Conservation (phyloP, 2,797 vertebrate species). For the Brachyrhaphis roseni region DNA sequence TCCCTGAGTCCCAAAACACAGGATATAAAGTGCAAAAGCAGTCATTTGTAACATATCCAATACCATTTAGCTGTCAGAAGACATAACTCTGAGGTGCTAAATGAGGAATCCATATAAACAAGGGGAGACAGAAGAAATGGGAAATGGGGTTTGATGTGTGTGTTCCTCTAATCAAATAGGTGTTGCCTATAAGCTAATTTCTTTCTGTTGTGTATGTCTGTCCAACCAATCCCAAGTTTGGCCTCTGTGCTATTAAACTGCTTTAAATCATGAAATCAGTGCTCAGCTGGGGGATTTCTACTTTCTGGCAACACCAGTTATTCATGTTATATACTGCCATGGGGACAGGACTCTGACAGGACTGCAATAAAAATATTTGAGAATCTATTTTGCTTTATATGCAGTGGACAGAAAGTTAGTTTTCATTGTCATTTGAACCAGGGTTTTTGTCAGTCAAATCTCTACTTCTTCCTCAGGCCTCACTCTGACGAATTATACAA, state of each 20-base stretch:
- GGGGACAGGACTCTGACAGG: conserved; percentile 37
- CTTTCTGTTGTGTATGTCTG: background rate
- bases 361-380: conserved; percentile 45
- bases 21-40: conserved; percentile 28
- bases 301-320: conserved; percentile 46
- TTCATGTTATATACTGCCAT: conserved; percentile 41
- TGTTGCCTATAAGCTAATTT: conserved; percentile 38
- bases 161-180: conserved; percentile 66
- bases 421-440: background rate
- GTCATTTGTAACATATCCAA: conserved; percentile 32
- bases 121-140: conserved; percentile 11
- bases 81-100: conserved; percentile 22
- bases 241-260: conserved; percentile 42
- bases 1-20: conserved; percentile 15
- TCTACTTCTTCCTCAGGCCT: conserved; percentile 19
- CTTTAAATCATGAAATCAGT: conserved; percentile 70
- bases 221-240: conserved; percentile 27
- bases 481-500: conserved; percentile 35
- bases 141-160: conserved; percentile 4
- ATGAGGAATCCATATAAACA: conserved; percentile 52
- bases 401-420: background rate
- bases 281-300: conserved; percentile 53
- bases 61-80: conserved; percentile 35
- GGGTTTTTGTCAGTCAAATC: background rate
- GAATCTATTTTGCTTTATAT: background rate